Evolutionary conservation across 2,113 vertebrate genomes (phyloP).

Genomic region (Sarotherodon lohbergeri): DNA sequence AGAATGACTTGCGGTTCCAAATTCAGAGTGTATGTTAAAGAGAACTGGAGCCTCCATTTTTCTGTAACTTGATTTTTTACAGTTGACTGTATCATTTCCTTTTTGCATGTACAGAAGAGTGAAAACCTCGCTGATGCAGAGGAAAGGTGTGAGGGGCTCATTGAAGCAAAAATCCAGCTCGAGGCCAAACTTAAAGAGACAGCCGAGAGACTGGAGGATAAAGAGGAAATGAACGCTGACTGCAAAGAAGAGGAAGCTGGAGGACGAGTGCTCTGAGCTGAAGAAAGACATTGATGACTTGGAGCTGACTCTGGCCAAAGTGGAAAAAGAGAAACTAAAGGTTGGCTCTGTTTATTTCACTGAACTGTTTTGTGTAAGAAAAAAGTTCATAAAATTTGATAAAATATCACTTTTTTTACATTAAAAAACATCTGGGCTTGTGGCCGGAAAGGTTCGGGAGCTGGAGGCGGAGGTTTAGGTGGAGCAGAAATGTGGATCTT

Average conservation of each 20-base stretch:
- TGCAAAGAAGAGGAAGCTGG: constrained; percentile 81
- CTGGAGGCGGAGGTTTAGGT: constrained; percentile 62
- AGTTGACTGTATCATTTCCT: not conserved
- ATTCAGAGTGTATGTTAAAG: constrained; percentile 36
- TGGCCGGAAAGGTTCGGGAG: constrained; percentile 57
- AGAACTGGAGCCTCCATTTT: not conserved
- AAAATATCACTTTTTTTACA: not conserved
- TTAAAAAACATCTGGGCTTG: not conserved
- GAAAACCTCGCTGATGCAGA: constrained; percentile 60
- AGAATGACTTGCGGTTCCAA: constrained; percentile 78
- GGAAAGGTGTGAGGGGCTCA: constrained; percentile 64
- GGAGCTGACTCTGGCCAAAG: constrained; percentile 65
- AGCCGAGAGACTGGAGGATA: constrained; percentile 78
- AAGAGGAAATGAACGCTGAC: constrained; percentile 80
- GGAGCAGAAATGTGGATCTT: constrained; percentile 63
- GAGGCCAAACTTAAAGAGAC: constrained; percentile 68
- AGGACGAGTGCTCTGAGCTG: constrained; percentile 75
- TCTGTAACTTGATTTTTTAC: not conserved
- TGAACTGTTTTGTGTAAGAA: not conserved
- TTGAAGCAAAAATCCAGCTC: constrained; percentile 64
- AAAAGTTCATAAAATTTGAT: not conserved
- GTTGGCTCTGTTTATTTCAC: not conserved
- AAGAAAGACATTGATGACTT: constrained; percentile 68
- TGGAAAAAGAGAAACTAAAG: constrained; percentile 59
- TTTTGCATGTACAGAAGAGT: constrained; percentile 19